Percentiles rank a stretch among this genome's conserved stretches.
These are phyloP conservation scores for Drosophila trichaetosa DNA, from an alignment of 2,888 invertebrate species.

Conservation along the genomic window DNA sequence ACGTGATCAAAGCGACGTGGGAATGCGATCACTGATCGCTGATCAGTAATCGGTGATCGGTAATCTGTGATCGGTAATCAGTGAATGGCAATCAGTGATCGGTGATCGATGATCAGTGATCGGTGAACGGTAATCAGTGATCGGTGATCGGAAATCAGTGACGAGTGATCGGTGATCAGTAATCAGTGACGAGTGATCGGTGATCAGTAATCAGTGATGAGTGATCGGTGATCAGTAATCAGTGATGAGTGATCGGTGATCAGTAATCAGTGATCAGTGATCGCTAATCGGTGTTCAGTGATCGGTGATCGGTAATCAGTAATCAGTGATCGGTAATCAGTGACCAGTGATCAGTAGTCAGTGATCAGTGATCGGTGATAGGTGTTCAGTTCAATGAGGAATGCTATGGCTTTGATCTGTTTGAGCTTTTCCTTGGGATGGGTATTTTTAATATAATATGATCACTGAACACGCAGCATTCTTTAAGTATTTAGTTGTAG, in stretches of 20 bases:
- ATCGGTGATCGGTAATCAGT: background rate
- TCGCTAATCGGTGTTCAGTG: accelerated
- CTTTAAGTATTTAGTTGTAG: conserved; percentile 1
- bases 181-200: background rate
- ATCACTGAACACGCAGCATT: conserved; percentile 6
- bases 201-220: too few species aligned
- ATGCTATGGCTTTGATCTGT: background rate
- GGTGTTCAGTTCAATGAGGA: conserved; percentile 9
- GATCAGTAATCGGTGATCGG: background rate
- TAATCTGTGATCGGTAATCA: background rate
- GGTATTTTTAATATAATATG: background rate
- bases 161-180: accelerated
- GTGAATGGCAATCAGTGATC: background rate
- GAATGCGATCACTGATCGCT: conserved; percentile 35
- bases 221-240: background rate
- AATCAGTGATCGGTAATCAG: background rate
- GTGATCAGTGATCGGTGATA: background rate
- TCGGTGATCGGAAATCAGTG: accelerated
- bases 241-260: too few species aligned
- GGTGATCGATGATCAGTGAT: accelerated
- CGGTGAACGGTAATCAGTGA: accelerated
- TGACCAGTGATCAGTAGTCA: background rate
- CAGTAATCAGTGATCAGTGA: accelerated
- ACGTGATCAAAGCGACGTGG: conserved; percentile 35
- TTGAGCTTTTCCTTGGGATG: background rate